These are phyloP conservation scores for Ptychobarbus kaznakovi DNA, from an alignment of 2,797 vertebrate species.

Conservation along the genomic window DNA sequence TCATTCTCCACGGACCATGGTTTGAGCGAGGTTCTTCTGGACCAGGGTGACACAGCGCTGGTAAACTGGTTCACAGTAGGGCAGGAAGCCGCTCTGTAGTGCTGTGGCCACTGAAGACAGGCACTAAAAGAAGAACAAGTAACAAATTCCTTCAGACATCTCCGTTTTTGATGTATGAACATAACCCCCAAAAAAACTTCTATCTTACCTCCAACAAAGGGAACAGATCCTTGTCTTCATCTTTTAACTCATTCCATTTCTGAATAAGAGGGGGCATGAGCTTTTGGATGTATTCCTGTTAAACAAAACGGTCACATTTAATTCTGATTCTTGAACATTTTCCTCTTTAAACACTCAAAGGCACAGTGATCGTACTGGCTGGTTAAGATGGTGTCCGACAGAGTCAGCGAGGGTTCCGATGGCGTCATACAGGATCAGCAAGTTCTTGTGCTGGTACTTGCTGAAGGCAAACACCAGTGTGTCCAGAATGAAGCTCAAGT, in stretches of 20 bases:
- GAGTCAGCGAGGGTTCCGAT: constrained; percentile 95
- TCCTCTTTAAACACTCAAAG: neutral
- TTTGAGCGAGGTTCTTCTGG: constrained; percentile 93
- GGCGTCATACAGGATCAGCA: constrained; percentile 94
- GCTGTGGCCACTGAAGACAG: constrained; percentile 93
- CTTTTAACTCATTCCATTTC: constrained; percentile 96
- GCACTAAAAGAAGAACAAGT: constrained; percentile 74
- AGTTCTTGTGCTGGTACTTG: constrained; percentile 97
- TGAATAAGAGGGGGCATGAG: constrained; percentile 95
- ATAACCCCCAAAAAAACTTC: neutral
- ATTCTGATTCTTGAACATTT: neutral
- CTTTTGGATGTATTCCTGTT: constrained; percentile 94
- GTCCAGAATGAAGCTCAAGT: constrained; percentile 94
- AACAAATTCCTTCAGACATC: neutral
- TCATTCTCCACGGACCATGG: constrained; percentile 82
- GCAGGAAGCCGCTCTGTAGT: constrained; percentile 93
- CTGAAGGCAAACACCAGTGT: constrained; percentile 94
- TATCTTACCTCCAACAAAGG: constrained; percentile 87
- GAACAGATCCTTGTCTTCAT: constrained; percentile 95
- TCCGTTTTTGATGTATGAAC: neutral
- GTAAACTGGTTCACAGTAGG: constrained; percentile 95
- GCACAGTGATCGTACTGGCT: constrained; percentile 81
- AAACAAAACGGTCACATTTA: neutral
- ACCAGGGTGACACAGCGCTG: constrained; percentile 95
- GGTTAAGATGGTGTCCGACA: constrained; percentile 95